Conservation (phyloP, 1,140 invertebrate genomes). For the Bombus waltoni region DNA sequence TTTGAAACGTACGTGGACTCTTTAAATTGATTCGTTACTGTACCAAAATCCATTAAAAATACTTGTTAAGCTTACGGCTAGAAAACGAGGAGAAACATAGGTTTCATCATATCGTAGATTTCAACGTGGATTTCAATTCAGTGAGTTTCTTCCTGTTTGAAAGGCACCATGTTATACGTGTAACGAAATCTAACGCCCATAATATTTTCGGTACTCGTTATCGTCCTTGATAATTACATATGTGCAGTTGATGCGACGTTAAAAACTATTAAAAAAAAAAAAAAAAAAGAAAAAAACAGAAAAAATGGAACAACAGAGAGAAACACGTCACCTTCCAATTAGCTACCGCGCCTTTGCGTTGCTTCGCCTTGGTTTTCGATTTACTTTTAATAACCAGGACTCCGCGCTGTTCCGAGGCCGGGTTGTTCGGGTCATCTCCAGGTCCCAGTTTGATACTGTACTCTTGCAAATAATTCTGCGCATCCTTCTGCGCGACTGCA, state of each 20-base stretch:
- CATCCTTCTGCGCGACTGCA: constrained; percentile 94
- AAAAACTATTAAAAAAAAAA: too few relatives aligned
- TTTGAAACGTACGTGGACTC: not conserved
- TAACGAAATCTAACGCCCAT: too few relatives aligned
- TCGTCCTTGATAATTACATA: too few relatives aligned
- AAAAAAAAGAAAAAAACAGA: too few relatives aligned
- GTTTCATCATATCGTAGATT: not conserved
- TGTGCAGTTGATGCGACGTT: too few relatives aligned
- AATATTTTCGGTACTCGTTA: too few relatives aligned
- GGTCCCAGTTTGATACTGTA: constrained; percentile 96
- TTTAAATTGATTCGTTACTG: not conserved
- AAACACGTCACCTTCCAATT: constrained; percentile 95
- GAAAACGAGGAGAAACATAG: not conserved
- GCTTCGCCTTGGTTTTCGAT: constrained; percentile 97
- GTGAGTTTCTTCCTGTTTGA: too few relatives aligned
- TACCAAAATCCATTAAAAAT: not conserved
- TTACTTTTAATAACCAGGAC: constrained; percentile 99
- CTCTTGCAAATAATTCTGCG: constrained; percentile 95
- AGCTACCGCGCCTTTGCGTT: constrained; percentile 96
- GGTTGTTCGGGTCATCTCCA: constrained; percentile 88
- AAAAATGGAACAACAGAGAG: not conserved
- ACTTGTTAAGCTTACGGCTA: not conserved
- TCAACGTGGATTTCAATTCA: too few relatives aligned
- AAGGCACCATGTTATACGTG: too few relatives aligned
- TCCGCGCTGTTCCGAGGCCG: constrained; percentile 91